Base-by-base conservation (phyloP, 2,888 invertebrate genomes). In the Diloba caeruleocephala region DNA sequence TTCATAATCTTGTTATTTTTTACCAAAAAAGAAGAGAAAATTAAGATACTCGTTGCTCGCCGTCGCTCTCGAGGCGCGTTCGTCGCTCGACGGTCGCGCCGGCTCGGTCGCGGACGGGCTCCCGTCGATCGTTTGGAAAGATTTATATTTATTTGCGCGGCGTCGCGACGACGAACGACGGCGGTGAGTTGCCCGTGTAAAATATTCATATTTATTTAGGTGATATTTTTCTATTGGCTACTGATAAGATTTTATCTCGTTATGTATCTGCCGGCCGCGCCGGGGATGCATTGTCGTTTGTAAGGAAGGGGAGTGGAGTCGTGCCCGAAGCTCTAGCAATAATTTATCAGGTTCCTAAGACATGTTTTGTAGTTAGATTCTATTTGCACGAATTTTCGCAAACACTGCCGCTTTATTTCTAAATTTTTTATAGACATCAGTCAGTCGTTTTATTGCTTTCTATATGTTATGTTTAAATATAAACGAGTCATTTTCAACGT, bases 181-280 rank as follows among this genome's bases (percentile, higher is more conserved):
- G 71, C 78, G 79, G 73, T 67, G 69, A 69, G 76, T 56, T 76
- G 77, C 81, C 82, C 82, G 83, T 81, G 80, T 83, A 76, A 84
- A 80, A 88, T 89, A 88, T 85, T 87, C 84, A 91, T 92, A 91
- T 92, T 92, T 92, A 90, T 92, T 93, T 92, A 91, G 90, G 92
- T 92, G 92, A 92, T 93, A 92, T 92, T 93, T 93, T 93, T 93
- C 90, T 93, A 92, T 92, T 90, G 92, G 92, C 92, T 92, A 91
- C 92, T 89, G 87, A 89, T 90, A 89, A 90, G 90, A 88, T 89
- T 88, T 89, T 86, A 89, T 88, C 87, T 89, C 89, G 89, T 89
- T 88, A 88, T 85, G 88, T 80, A 82, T 79, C 81, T 84, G 81
- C 82, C 85, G 85, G 82, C 76, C 71, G 66, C 81, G 83, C 83